These are phyloP conservation scores for Melopsittacus undulatus DNA, from an alignment of 2,797 vertebrate species.

Conservation along the genomic window DNA sequence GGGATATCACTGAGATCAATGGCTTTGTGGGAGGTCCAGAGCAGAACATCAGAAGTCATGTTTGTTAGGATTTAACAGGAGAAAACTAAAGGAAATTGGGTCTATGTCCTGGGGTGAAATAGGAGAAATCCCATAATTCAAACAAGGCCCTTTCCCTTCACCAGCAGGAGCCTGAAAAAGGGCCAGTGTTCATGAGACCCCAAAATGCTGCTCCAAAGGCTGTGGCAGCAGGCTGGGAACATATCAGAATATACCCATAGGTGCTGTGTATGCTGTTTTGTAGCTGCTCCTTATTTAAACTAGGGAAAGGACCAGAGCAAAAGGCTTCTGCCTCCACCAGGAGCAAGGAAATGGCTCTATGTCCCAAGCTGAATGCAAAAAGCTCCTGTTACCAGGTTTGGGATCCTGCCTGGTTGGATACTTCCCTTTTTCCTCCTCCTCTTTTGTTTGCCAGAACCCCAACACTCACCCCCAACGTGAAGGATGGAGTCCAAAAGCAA, in stretches of 20 bases:
- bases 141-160: background rate
- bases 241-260: background rate
- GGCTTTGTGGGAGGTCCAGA: background rate
- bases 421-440: too few species aligned
- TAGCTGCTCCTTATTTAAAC: background rate
- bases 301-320: background rate
- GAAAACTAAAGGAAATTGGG: background rate
- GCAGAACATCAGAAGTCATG: background rate
- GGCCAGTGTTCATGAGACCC: fast-evolving
- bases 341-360: background rate
- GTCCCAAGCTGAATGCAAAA: background rate
- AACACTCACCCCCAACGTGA: background rate
- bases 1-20: background rate
- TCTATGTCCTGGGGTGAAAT: background rate
- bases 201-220: background rate
- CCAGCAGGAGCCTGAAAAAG: background rate
- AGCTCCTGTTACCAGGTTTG: background rate
- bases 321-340: background rate
- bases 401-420: background rate
- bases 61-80: background rate
- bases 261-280: background rate
- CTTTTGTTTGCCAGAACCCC: background rate
- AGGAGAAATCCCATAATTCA: background rate
- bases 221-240: background rate
- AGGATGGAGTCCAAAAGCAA: background rate